These are phyloP conservation scores for Malachius bipustulatus DNA, from an alignment of 2,888 invertebrate genomes.

Conservation along the genomic window DNA sequence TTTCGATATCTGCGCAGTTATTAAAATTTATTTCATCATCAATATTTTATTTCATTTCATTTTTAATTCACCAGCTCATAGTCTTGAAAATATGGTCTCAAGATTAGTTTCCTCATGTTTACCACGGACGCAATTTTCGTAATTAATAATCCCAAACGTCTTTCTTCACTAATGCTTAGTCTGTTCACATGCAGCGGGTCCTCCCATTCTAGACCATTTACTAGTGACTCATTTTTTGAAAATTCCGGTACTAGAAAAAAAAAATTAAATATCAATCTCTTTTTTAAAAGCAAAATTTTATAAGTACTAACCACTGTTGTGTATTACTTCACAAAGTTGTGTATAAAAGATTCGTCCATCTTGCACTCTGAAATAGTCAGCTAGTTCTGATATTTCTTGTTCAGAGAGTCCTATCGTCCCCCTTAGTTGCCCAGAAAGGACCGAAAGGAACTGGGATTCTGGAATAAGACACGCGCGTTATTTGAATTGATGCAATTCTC, in stretches of 20 bases:
- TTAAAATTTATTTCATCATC: too few relatives aligned
- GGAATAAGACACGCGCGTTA: slow-evolving; percentile 14
- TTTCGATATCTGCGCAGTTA: slow-evolving; percentile 66
- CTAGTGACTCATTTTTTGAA: slow-evolving; percentile 36
- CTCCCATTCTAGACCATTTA: slow-evolving; percentile 52
- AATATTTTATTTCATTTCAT: too few relatives aligned
- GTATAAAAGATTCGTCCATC: slow-evolving; percentile 67
- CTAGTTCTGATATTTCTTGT: slow-evolving; percentile 58
- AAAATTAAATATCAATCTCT: background rate
- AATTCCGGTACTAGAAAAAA: slow-evolving; percentile 39
- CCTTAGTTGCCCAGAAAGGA: slow-evolving; percentile 55
- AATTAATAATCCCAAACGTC: slow-evolving; percentile 54
- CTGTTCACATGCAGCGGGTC: slow-evolving; percentile 56
- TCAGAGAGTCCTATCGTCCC: slow-evolving; percentile 56
- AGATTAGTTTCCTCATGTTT: slow-evolving; percentile 46
- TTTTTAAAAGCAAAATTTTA: too few relatives aligned
- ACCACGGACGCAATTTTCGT: slow-evolving; percentile 57
- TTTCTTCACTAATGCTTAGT: slow-evolving; percentile 52
- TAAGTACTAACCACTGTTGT: slow-evolving; percentile 51
- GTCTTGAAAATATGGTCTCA: slow-evolving; percentile 64
- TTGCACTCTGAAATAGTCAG: slow-evolving; percentile 67
- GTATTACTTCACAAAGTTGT: slow-evolving; percentile 63
- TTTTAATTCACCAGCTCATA: slow-evolving; percentile 48
- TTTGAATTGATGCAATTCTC: slow-evolving; percentile 10
- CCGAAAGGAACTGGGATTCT: slow-evolving; percentile 64